Conservation (phyloP, 2,113 vertebrate genomes). For the Picathartes gymnocephalus region DNA sequence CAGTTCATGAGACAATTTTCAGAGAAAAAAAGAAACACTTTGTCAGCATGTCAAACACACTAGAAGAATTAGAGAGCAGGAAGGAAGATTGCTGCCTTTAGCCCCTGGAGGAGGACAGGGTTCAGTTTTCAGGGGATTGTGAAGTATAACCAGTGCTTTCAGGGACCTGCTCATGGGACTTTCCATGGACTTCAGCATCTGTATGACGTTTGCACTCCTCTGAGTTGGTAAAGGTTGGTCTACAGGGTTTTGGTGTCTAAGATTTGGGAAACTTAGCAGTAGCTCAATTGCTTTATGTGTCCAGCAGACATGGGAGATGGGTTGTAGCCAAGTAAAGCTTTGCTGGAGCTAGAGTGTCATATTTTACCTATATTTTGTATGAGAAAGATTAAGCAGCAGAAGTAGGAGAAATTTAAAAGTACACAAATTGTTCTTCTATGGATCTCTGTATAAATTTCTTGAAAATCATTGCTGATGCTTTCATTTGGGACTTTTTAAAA, state of each 20-base stretch:
- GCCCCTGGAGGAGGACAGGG: fast-evolving
- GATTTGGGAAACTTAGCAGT: background rate
- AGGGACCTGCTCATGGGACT: background rate
- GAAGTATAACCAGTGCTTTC: background rate
- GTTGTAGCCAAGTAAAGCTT: background rate
- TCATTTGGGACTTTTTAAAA: background rate
- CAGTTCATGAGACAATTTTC: background rate
- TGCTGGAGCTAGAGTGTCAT: background rate
- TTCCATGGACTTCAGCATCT: background rate
- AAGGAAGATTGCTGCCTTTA: background rate
- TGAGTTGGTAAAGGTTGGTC: fast-evolving
- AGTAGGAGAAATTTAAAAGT: background rate
- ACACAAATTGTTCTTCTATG: background rate
- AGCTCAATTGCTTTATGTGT: background rate
- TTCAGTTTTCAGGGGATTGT: background rate
- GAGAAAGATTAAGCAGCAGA: background rate
- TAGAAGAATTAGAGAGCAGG: background rate
- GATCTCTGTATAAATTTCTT: background rate
- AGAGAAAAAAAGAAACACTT: background rate
- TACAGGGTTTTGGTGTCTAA: background rate
- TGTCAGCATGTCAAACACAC: background rate
- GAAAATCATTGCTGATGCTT: background rate
- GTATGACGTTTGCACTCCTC: background rate
- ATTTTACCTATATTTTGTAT: background rate
- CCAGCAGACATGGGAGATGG: background rate